Conservation (phyloP, 1,140 invertebrate species). For the Hormaphis cornu region DNA sequence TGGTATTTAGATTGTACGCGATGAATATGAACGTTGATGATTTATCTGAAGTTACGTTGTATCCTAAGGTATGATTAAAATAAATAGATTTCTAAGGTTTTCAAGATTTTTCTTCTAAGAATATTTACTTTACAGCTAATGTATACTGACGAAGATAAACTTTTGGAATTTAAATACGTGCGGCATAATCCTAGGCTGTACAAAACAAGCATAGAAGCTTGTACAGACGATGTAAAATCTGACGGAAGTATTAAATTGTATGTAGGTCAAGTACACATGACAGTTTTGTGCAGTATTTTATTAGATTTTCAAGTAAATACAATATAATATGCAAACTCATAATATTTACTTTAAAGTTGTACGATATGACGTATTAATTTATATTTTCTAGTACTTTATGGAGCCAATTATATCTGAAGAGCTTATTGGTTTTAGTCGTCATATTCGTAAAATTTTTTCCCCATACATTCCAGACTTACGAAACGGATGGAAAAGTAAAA, state of each 20-base stretch:
- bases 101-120: not conserved
- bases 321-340: not conserved
- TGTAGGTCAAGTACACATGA: slow-evolving; percentile 60
- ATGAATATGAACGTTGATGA: slow-evolving; percentile 60
- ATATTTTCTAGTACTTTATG: slow-evolving; percentile 52
- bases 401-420: slow-evolving; percentile 51
- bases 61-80: slow-evolving; percentile 54
- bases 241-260: slow-evolving; percentile 61
- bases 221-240: slow-evolving; percentile 49
- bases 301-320: slow-evolving; percentile 54
- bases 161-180: slow-evolving; percentile 66
- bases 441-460: slow-evolving; percentile 41
- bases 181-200: slow-evolving; percentile 54
- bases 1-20: slow-evolving; percentile 60
- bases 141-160: slow-evolving; percentile 58
- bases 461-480: slow-evolving; percentile 48
- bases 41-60: slow-evolving; percentile 62
- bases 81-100: not conserved
- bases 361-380: not conserved
- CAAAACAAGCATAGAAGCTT: slow-evolving; percentile 44
- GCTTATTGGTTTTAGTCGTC: slow-evolving; percentile 42
- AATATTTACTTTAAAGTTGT: not conserved
- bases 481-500: slow-evolving; percentile 49
- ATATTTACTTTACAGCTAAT: slow-evolving; percentile 35
- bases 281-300: slow-evolving; percentile 60